phyloP scores from a whole-genome alignment of 2,888 invertebrate species.

The Macaria liturata region DNA sequence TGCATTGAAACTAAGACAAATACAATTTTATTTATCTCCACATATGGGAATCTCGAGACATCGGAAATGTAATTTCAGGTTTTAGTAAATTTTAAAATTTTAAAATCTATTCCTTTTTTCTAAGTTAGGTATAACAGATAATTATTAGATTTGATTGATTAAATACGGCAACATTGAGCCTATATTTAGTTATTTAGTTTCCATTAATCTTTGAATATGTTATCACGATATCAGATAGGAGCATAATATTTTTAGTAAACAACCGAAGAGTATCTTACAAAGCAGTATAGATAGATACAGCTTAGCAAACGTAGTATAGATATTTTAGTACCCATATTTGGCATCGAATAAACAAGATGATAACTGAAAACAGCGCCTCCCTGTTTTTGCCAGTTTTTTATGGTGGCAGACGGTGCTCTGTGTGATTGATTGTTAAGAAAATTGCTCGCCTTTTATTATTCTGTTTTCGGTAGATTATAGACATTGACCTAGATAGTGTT shows the following conservation, averaged over 20 bases:
- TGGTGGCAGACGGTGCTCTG: slow-evolving; percentile 36
- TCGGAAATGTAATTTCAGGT: too few species aligned
- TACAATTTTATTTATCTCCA: too few species aligned
- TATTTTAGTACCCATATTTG: slow-evolving; percentile 49
- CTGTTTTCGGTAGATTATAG: slow-evolving; percentile 24
- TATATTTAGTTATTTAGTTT: too few species aligned
- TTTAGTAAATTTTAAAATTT: too few species aligned
- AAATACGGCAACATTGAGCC: too few species aligned
- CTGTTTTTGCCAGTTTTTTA: slow-evolving; percentile 42
- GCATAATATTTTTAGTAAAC: slow-evolving; percentile 5
- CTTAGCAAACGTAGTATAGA: slow-evolving; percentile 38
- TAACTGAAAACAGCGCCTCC: slow-evolving; percentile 43
- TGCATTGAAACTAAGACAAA: too few species aligned
- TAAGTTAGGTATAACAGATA: too few species aligned
- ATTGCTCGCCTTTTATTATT: slow-evolving; percentile 37
- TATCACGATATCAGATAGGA: too few species aligned
- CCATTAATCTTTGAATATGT: too few species aligned
- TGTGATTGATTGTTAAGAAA: slow-evolving; percentile 43
- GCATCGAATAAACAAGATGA: slow-evolving; percentile 51
- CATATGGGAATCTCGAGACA: too few species aligned
- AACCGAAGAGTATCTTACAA: slow-evolving; percentile 9
- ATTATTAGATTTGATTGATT: too few species aligned
- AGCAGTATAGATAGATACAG: neutral
- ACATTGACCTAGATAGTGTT: slow-evolving; percentile 21
- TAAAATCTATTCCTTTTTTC: too few species aligned